phyloP scores from a whole-genome alignment of 2,797 vertebrate species.

The Pseudochromis fuscus region DNA sequence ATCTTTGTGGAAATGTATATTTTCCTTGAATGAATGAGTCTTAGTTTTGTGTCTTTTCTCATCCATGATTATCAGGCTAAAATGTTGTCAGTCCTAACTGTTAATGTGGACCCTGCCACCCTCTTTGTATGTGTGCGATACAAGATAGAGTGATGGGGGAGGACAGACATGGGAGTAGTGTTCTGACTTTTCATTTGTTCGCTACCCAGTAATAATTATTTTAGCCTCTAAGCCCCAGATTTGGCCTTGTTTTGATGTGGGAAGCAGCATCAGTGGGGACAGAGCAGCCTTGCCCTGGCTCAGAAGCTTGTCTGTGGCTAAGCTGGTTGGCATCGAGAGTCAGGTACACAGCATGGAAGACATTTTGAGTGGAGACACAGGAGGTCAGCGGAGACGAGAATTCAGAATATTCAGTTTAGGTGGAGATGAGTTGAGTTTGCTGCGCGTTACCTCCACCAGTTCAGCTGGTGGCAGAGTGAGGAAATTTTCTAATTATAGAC shows the following conservation, averaged over 20 bases:
- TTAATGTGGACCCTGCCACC: slow-evolving; percentile 37
- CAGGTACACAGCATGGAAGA: slow-evolving; percentile 71
- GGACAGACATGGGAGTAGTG: slow-evolving; percentile 59
- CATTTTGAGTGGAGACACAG: slow-evolving; percentile 47
- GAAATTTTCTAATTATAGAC: slow-evolving; percentile 78
- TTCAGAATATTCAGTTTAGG: slow-evolving; percentile 18
- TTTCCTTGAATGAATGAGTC: not conserved
- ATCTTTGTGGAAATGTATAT: not conserved
- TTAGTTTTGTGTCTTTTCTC: slow-evolving; percentile 15
- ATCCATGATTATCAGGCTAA: slow-evolving; percentile 18
- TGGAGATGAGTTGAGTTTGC: slow-evolving; percentile 25
- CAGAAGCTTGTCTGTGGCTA: slow-evolving; percentile 75
- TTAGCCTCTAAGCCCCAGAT: slow-evolving; percentile 81
- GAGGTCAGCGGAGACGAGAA: slow-evolving; percentile 45
- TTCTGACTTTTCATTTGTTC: slow-evolving; percentile 80
- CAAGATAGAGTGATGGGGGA: slow-evolving; percentile 54
- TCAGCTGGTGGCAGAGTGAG: slow-evolving; percentile 46
- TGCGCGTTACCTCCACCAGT: slow-evolving; percentile 33
- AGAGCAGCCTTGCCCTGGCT: slow-evolving; percentile 70
- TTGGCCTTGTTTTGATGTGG: slow-evolving; percentile 81
- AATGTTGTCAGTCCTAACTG: slow-evolving; percentile 38
- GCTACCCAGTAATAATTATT: slow-evolving; percentile 83
- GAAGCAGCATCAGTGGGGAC: slow-evolving; percentile 72
- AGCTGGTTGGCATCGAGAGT: slow-evolving; percentile 69
- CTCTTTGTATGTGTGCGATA: slow-evolving; percentile 50